Conservation (phyloP, 1,140 invertebrate species). For the Nasonia vitripennis region DNA sequence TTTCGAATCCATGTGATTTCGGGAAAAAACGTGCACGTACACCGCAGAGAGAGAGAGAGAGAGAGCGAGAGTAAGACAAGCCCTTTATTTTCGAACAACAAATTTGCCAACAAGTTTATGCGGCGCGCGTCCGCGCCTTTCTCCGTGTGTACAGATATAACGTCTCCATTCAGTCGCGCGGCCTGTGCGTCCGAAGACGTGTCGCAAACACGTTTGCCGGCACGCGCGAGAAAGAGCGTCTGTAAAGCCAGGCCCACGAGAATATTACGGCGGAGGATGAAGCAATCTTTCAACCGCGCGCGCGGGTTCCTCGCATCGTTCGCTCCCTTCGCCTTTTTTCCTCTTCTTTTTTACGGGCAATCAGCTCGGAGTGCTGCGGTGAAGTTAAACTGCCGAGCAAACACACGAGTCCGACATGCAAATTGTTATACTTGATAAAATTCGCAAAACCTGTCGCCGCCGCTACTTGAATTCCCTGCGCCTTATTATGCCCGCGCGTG, state of each 20-base stretch:
- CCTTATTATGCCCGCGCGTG: not conserved
- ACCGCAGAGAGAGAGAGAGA: not conserved
- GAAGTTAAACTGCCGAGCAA: constrained; percentile 16
- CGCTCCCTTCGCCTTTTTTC: not conserved
- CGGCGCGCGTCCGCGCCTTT: not conserved
- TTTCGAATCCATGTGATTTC: not conserved
- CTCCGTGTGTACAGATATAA: not conserved
- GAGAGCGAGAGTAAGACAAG: not conserved
- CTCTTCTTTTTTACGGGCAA: not conserved
- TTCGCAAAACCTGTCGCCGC: constrained; percentile 21
- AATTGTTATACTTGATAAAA: constrained; percentile 40
- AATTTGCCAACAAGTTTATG: not conserved
- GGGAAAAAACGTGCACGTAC: too few relatives aligned
- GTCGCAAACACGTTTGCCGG: not conserved
- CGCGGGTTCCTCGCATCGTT: not conserved
- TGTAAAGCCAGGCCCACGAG: not conserved
- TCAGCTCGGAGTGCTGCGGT: not conserved
- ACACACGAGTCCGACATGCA: constrained; percentile 20
- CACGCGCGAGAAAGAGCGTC: not conserved
- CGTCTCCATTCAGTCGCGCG: not conserved
- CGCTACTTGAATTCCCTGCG: not conserved
- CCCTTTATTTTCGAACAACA: not conserved
- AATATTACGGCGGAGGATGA: constrained; percentile 1
- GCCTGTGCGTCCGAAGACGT: not conserved
- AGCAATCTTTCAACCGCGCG: constrained; percentile 6